Conservation (phyloP, 2,888 invertebrate species). For the Cheilosia impressa region DNA sequence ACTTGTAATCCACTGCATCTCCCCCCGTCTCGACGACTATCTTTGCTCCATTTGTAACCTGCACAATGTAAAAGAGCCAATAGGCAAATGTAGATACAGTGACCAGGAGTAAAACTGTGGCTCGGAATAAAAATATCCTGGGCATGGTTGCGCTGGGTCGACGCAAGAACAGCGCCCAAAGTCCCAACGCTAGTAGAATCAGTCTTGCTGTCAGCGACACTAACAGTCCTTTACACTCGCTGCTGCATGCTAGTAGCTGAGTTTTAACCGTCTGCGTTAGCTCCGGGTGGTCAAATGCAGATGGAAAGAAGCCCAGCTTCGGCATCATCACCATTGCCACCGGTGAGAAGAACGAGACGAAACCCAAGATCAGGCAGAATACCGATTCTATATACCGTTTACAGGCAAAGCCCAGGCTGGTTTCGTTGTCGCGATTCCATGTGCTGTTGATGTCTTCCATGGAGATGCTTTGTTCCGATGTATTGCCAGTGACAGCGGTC, state of each 20-base stretch:
- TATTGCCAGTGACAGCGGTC: slow-evolving; percentile 98
- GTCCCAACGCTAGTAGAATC: slow-evolving; percentile 93
- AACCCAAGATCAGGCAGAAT: slow-evolving; percentile 90
- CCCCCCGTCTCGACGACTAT: slow-evolving; percentile 90
- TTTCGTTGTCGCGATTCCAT: slow-evolving; percentile 91
- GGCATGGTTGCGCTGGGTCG: slow-evolving; percentile 94
- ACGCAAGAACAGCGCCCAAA: slow-evolving; percentile 96
- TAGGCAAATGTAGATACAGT: slow-evolving; percentile 97
- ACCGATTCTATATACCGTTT: slow-evolving; percentile 93
- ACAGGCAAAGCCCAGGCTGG: slow-evolving; percentile 89
- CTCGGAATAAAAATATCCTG: slow-evolving; percentile 94
- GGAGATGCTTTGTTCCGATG: slow-evolving; percentile 97
- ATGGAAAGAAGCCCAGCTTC: slow-evolving; percentile 93
- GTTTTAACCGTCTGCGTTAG: slow-evolving; percentile 89
- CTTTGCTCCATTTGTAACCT: slow-evolving; percentile 91
- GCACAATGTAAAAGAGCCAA: slow-evolving; percentile 99
- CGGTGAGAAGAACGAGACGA: slow-evolving; percentile 95
- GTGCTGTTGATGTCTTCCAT: slow-evolving; percentile 95
- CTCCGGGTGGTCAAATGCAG: slow-evolving; percentile 87
- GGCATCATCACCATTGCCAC: slow-evolving; percentile 97
- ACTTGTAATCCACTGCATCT: slow-evolving; percentile 92
- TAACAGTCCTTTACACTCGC: slow-evolving; percentile 96
- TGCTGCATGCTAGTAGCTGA: slow-evolving; percentile 91
- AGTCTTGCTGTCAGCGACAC: slow-evolving; percentile 96
- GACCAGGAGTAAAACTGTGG: slow-evolving; percentile 93